These are phyloP conservation scores for Enteromius thamalakanensis DNA, from an alignment of 2,797 vertebrate genomes.

Conservation along the genomic window DNA sequence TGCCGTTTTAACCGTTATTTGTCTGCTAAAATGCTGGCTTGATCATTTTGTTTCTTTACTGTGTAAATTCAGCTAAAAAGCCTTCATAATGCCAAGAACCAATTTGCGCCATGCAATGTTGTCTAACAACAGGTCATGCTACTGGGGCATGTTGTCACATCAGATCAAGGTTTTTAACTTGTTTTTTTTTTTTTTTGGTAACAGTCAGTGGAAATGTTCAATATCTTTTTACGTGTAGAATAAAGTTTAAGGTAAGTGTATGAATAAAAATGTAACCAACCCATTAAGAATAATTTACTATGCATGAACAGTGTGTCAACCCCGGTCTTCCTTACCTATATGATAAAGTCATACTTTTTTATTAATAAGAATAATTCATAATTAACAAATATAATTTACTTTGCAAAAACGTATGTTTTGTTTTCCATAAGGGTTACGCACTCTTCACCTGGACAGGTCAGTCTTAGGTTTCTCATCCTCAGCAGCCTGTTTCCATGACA, in stretches of 20 bases:
- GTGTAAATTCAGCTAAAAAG: not conserved
- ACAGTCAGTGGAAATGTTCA: not conserved
- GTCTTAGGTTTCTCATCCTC: not conserved
- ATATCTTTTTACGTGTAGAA: not conserved
- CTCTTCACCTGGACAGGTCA: constrained; percentile 29
- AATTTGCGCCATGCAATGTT: not conserved
- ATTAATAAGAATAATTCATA: not conserved
- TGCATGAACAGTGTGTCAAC: not conserved
- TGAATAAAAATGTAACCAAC: too few species aligned
- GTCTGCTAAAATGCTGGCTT: not conserved
- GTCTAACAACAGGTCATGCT: not conserved
- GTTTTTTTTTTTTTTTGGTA: not conserved
- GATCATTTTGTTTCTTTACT: not conserved
- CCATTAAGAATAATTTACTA: not conserved
- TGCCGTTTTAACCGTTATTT: not conserved
- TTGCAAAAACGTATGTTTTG: not conserved
- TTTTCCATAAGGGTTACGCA: not conserved
- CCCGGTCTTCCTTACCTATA: not conserved
- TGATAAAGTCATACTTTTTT: not conserved
- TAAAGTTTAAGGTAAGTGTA: not conserved
- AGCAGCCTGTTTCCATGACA: constrained; percentile 45
- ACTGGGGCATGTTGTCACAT: not conserved
- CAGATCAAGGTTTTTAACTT: not conserved
- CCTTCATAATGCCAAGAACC: not conserved
- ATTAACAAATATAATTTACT: not conserved